Conservation (phyloP, 1,140 invertebrate genomes). For the Neotoxoptera formosana region DNA sequence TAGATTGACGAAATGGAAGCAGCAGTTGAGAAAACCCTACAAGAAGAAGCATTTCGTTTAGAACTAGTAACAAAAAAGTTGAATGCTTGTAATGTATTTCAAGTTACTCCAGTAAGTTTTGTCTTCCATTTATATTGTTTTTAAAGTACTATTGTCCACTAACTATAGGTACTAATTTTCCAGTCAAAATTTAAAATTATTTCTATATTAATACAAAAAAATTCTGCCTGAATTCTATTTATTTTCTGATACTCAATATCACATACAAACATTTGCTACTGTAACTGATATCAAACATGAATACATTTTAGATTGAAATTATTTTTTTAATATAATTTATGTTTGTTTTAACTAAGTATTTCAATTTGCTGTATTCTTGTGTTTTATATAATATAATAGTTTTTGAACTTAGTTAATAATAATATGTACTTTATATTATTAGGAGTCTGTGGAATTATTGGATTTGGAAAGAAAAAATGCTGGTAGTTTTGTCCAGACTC, state of each 20-base stretch:
- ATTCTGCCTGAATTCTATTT: background rate
- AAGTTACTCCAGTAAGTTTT: constrained; percentile 51
- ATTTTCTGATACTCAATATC: background rate
- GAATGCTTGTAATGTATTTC: constrained; percentile 42
- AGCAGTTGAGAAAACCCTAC: constrained; percentile 27
- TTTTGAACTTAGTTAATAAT: background rate
- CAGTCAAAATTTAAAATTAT: background rate
- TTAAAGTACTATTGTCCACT: background rate
- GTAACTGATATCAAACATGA: background rate
- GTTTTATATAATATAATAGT: background rate
- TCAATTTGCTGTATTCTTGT: background rate
- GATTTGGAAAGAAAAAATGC: constrained; percentile 82
- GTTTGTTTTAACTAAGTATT: background rate
- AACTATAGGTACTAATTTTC: background rate
- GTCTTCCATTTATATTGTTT: background rate
- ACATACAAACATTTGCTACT: background rate
- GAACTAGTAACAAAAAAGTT: constrained; percentile 53
- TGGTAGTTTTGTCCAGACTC: constrained; percentile 75
- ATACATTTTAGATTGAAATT: background rate
- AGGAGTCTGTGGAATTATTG: constrained; percentile 63
- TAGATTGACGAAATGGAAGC: constrained; percentile 56
- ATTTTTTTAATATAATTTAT: background rate
- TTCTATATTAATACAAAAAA: too few relatives aligned
- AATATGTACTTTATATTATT: background rate
- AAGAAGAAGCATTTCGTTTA: constrained; percentile 45